Evolutionary conservation across 2,113 vertebrate species (phyloP).

Genomic region (Pica pica): DNA sequence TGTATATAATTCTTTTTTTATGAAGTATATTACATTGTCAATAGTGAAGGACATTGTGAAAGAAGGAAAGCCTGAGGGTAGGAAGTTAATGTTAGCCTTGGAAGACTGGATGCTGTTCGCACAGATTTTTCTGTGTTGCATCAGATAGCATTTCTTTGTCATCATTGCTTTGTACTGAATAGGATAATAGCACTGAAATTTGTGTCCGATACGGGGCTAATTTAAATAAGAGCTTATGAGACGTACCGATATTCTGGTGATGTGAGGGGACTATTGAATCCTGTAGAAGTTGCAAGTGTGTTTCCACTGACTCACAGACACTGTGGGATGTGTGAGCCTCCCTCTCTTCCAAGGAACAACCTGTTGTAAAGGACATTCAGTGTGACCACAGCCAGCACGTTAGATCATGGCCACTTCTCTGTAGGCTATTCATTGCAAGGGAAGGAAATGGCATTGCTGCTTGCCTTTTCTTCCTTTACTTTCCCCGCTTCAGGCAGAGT

Average conservation of each 20-base stretch:
- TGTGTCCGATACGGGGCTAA: neutral
- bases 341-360: neutral
- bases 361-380: neutral
- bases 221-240: neutral
- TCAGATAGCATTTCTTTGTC: conserved; percentile 15
- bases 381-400: neutral
- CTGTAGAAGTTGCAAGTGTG: neutral
- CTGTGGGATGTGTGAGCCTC: neutral
- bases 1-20: neutral
- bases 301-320: neutral
- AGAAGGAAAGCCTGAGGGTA: neutral
- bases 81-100: neutral
- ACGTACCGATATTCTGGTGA: neutral
- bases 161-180: neutral
- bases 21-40: neutral
- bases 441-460: neutral
- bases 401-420: neutral
- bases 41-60: neutral
- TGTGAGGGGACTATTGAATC: neutral
- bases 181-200: neutral
- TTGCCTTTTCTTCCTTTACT: neutral
- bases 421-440: neutral
- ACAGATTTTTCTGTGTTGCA: neutral
- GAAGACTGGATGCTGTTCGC: neutral
- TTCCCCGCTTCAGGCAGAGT: neutral